Base-by-base conservation (phyloP, 2,797 vertebrate species). In the Pseudochirops cupreus region DNA sequence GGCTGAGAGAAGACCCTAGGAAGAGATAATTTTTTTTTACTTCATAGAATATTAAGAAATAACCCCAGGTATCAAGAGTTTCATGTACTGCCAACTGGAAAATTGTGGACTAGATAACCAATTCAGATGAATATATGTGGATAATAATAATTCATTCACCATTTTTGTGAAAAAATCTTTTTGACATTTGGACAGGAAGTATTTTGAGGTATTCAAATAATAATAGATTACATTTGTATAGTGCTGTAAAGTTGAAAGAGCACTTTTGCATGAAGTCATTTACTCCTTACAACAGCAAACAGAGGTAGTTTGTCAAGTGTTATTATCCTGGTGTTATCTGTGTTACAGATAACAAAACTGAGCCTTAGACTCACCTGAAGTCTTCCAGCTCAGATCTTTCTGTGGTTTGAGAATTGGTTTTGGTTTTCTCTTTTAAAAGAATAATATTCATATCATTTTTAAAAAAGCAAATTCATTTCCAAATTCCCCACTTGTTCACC, bases 301-400 rank as follows among this genome's bases (percentile, higher is more conserved):
- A 29, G 26, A 92, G 52, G 29, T 39, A 4, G 1, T 74, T 74
- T 74, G n/a, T 74, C 50, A 91, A 6, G 18, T 90, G 28, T 67
- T 58, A 24, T 91, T 93, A 93, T 29, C 2, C 67, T 74, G n/a
- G 21, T 39, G 33, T 74, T n/a, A 39, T 95, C 91, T 26, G 3
- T 95, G 95, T 96, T 94, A 93, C 57, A 94, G 67, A 5, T 89
- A 10, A 57, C 54, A 92, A 96, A 93, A 95, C 46, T 1, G 67
- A 93, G 33, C 29, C 50, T 58, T 12, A 74, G 67, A 39, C 33
- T n/a, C 33, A n/a, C 33, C 14, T n/a, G 33, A n/a, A 67, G 62
- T 14, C 33, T 67, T 67, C 3, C 33, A 67, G n/a, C n/a, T 74
- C n/a, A 39, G n/a, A 39, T 4, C 14, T 39, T 74, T 39, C n/a